Base-by-base conservation (phyloP, 1,140 invertebrate genomes). In the Drosophila navojoa region DNA sequence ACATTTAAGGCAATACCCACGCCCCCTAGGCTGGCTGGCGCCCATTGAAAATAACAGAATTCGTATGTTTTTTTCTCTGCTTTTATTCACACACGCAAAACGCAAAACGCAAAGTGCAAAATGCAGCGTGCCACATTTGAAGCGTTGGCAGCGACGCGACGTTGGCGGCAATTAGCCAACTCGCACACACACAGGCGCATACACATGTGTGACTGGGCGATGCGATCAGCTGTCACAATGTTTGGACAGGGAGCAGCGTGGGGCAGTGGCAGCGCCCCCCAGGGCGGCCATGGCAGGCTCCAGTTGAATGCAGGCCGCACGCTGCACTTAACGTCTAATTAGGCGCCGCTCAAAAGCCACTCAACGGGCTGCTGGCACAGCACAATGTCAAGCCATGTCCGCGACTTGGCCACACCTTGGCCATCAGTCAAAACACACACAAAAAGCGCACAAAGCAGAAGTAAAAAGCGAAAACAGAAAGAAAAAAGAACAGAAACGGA, bases 161-260 rank as follows among this genome's bases (percentile, higher is more conserved):
- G 54, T 75, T 71, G 66, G 53, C 64, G 81, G 77, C 81, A 81
- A 85, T 85, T 85, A 85, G 81, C 81, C 78, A 86, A 55, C 77
- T 72, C 52, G 47, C 71, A 77, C 47, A 58, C 47, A 58, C 27
- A 29, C 44, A 58, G 7, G 10, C 32, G 9, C 32, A 9, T 2
- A 9, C 32, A 32, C 10, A 32, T 7, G 27, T 38, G 49, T 27
- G 50, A 32, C 32, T 32, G 32, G 15, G 52, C 64, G 67, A 86
- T 86, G 81, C 81, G 74, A 86, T 81, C 81, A 74, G 81, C 61
- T 86, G 77, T 84, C 81, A 86, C 69, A 86, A 86, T 84, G 81
- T 84, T 81, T 86, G 81, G 52, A 86, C 81, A 77, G 44, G 45
- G 27, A 29, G 27, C 27, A 5, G 55, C 38, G 44, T 45, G 19